A percentile compares a stretch with the other conserved stretches of the same genome.
These are phyloP conservation scores for Acanthosepion pharaonis DNA, from an alignment of 2,888 invertebrate species.

Conservation along the genomic window DNA sequence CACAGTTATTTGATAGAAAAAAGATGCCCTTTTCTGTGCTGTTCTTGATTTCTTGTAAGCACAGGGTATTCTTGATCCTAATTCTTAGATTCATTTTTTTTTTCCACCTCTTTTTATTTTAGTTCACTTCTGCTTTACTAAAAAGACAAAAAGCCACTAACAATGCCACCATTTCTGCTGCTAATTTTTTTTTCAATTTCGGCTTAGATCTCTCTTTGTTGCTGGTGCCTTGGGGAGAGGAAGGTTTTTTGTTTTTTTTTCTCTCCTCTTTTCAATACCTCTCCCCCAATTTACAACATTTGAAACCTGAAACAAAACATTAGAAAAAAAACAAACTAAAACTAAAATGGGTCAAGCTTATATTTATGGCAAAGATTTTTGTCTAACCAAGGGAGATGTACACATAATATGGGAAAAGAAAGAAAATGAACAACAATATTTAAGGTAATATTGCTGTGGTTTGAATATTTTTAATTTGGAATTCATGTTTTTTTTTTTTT, in stretches of 20 bases:
- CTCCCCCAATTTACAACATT: conserved; percentile 33
- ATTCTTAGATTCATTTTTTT: background rate
- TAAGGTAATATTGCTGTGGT: background rate
- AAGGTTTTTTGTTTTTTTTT: background rate
- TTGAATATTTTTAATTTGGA: background rate
- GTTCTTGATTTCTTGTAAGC: background rate
- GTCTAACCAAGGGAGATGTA: background rate
- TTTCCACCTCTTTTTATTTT: background rate
- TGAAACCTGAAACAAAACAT: background rate
- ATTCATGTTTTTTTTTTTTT: background rate
- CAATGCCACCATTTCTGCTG: too few relatives aligned
- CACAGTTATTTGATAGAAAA: background rate
- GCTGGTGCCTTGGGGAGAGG: conserved; percentile 33
- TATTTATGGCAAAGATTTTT: background rate
- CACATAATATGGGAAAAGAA: background rate
- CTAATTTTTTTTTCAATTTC: background rate
- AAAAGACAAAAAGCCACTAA: too few relatives aligned
- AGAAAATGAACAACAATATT: background rate
- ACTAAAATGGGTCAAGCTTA: background rate
- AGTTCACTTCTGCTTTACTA: background rate
- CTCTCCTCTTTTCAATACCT: background rate
- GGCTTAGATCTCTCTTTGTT: conserved; percentile 24
- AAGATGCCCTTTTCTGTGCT: background rate
- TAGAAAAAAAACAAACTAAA: background rate
- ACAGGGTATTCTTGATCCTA: background rate